Evolutionary conservation across 2,888 invertebrate genomes (phyloP).

Genomic region (Sphaerophoria rueppellii): DNA sequence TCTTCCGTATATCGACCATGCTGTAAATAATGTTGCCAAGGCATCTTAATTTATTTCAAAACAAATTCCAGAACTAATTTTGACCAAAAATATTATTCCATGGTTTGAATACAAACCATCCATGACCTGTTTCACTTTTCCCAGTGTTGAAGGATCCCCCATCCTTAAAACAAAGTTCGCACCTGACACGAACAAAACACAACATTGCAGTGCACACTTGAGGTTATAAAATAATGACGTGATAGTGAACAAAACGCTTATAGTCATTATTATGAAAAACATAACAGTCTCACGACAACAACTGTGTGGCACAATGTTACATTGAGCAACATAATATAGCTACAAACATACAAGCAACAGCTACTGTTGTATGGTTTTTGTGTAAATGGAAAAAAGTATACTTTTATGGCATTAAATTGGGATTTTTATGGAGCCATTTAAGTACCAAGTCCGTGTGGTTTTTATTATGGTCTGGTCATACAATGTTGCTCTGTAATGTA

Average conservation of each 20-base stretch:
- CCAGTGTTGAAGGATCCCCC: constrained; percentile 51
- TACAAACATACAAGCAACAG: not conserved
- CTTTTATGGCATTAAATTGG: constrained; percentile 72
- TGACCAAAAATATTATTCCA: too few relatives aligned
- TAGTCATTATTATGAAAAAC: constrained; percentile 25
- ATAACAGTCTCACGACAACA: constrained; percentile 50
- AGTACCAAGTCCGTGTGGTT: constrained; percentile 69
- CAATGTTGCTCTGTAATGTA: constrained; percentile 28
- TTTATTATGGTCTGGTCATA: constrained; percentile 67
- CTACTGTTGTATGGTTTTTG: not conserved
- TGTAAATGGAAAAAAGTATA: not conserved
- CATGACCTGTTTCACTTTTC: not conserved
- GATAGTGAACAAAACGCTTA: constrained; percentile 13
- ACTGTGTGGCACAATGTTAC: not conserved
- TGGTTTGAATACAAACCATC: not conserved
- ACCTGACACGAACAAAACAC: constrained; percentile 70
- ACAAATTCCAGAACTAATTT: too few relatives aligned
- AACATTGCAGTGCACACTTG: constrained; percentile 47
- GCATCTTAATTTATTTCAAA: too few relatives aligned
- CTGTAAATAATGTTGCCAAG: too few relatives aligned
- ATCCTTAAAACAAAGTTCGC: constrained; percentile 26
- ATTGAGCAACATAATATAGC: not conserved
- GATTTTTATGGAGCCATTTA: constrained; percentile 69
- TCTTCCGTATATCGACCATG: too few relatives aligned
- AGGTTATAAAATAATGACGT: constrained; percentile 39